Conservation (phyloP, 1,140 invertebrate genomes). For the Sitophilus oryzae region DNA sequence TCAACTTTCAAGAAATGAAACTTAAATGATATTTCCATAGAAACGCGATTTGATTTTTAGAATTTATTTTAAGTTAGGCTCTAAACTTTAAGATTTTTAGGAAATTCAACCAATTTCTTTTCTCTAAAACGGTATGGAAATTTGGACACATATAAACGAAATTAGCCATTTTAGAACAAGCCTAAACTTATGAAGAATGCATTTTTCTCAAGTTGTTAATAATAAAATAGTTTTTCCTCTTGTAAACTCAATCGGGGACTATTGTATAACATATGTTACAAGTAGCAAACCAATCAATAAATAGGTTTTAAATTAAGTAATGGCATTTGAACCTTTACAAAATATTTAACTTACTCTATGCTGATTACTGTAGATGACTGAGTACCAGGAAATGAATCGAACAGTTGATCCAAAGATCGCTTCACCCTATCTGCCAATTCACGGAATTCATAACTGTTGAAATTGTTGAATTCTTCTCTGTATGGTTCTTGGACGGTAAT, state of each 20-base stretch:
- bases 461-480: constrained; percentile 37
- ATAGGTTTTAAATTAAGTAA: not conserved
- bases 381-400: constrained; percentile 43
- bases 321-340: no score
- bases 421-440: constrained; percentile 40
- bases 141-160: no score
- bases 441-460: constrained; percentile 41
- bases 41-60: no score
- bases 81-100: no score
- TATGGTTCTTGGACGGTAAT: constrained; percentile 46
- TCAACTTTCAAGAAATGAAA: no score
- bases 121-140: no score
- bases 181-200: not conserved
- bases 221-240: not conserved
- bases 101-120: no score
- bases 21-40: no score
- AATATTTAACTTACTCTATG: constrained; percentile 37
- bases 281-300: no score
- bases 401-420: constrained; percentile 35
- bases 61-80: no score
- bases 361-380: constrained; percentile 42
- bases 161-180: not conserved
- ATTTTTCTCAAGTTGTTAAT: not conserved
- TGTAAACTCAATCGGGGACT: no score
- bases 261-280: no score